Evolutionary conservation across 2,888 invertebrate species (phyloP).

Genomic region (Eudemis profundana): DNA sequence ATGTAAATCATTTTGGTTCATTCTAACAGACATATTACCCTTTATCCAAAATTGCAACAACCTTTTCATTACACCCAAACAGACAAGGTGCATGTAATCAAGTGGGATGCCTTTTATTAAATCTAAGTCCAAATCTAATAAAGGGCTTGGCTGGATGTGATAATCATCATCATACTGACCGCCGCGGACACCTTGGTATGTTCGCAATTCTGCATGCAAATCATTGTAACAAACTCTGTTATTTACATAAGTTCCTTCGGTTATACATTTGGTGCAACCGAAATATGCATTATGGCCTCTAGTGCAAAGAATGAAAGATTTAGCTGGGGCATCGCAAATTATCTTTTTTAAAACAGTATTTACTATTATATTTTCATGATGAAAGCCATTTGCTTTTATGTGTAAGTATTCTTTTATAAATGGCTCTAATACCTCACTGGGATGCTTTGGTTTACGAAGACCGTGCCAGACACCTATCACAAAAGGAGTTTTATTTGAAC

Average conservation of each 20-base stretch:
- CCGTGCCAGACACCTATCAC: slow-evolving; percentile 14
- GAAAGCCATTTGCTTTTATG: slow-evolving; percentile 3
- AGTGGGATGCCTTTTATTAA: slow-evolving; percentile 4
- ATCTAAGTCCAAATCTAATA: slow-evolving; percentile 1
- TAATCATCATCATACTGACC: slow-evolving; percentile 8
- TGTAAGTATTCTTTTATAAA: slow-evolving; percentile 6
- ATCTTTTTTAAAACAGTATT: slow-evolving; percentile 4
- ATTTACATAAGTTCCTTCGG: slow-evolving; percentile 15
- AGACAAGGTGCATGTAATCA: slow-evolving; percentile 10
- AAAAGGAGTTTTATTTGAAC: slow-evolving; percentile 12
- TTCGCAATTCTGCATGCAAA: slow-evolving; percentile 9
- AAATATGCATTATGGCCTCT: slow-evolving; percentile 12
- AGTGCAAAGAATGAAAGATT: slow-evolving; percentile 10
- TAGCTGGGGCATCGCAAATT: slow-evolving; percentile 12
- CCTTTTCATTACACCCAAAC: slow-evolving; percentile 8
- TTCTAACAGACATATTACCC: neutral
- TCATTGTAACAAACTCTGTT: slow-evolving; percentile 13
- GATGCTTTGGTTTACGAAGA: slow-evolving; percentile 9
- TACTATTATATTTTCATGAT: slow-evolving; percentile 1
- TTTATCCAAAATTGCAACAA: slow-evolving; percentile 11
- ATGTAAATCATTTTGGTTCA: slow-evolving; percentile 10
- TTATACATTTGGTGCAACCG: slow-evolving; percentile 12
- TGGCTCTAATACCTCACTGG: slow-evolving; percentile 10
- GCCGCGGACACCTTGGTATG: slow-evolving; percentile 3
- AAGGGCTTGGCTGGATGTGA: slow-evolving; percentile 6